These are phyloP conservation scores for Stegostoma tigrinum DNA, from an alignment of 2,113 vertebrate genomes.

Conservation along the genomic window DNA sequence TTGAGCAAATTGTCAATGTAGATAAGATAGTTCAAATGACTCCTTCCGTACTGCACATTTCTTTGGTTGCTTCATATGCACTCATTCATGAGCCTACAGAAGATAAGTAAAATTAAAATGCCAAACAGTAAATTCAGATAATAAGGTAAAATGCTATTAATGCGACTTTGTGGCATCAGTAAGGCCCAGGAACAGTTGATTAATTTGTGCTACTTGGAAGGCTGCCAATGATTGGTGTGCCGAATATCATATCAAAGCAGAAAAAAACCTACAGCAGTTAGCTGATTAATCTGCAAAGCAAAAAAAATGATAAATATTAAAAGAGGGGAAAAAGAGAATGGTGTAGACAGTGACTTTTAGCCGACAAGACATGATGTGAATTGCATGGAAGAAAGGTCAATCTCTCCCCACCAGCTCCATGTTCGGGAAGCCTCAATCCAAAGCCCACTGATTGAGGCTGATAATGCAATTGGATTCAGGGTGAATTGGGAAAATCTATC, in stretches of 20 bases:
- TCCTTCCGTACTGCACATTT: neutral
- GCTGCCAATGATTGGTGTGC: neutral
- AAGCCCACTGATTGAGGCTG: too few relatives aligned
- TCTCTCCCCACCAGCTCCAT: neutral
- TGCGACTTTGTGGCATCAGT: neutral
- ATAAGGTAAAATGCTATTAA: neutral
- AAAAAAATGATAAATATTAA: neutral
- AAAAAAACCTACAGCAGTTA: neutral
- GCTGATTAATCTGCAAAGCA: neutral
- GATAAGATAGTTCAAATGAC: neutral
- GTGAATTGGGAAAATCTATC: too few relatives aligned
- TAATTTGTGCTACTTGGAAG: neutral
- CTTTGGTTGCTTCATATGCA: neutral
- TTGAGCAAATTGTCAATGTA: neutral
- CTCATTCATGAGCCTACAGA: neutral
- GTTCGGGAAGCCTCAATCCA: neutral
- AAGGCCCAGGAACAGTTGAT: neutral
- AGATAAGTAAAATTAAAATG: neutral
- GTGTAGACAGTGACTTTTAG: neutral
- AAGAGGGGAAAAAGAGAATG: neutral
- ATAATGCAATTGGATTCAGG: too few relatives aligned
- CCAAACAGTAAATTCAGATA: neutral
- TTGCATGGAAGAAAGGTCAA: neutral
- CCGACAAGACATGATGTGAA: neutral
- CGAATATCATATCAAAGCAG: neutral